Conservation (phyloP, 2,797 vertebrate species). For the Trichosurus vulpecula region DNA sequence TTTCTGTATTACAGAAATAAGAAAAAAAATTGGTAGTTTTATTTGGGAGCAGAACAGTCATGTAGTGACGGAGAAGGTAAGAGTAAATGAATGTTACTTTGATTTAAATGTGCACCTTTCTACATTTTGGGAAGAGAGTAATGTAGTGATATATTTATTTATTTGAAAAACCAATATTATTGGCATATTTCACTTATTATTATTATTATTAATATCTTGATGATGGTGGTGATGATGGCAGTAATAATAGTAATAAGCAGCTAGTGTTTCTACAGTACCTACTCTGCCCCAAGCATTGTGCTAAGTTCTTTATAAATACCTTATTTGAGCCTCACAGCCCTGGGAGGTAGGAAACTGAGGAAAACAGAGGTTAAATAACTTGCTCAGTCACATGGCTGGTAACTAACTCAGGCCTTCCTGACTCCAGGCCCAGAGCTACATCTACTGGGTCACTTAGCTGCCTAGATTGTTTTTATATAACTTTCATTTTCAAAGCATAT, state of each 20-base stretch:
- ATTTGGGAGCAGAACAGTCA: conserved; percentile 91
- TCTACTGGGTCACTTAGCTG: not conserved
- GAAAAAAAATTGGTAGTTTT: conserved; percentile 87
- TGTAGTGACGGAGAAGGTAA: conserved; percentile 79
- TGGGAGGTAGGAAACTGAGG: not conserved
- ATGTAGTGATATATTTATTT: conserved; percentile 21
- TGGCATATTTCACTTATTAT: not conserved
- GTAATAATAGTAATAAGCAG: not conserved
- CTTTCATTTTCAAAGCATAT: not conserved
- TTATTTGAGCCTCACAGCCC: not conserved
- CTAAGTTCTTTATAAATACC: not conserved
- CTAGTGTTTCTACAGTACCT: not conserved
- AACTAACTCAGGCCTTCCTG: not conserved
- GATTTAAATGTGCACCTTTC: conserved; percentile 35
- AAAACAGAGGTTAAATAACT: not conserved
- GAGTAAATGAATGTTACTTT: conserved; percentile 46
- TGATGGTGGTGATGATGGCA: not conserved
- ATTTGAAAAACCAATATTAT: not conserved
- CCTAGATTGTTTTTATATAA: not conserved
- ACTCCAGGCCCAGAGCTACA: not conserved
- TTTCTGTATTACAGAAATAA: conserved; percentile 88
- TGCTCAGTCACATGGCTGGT: not conserved
- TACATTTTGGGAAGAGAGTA: conserved; percentile 35
- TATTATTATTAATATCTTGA: not conserved
- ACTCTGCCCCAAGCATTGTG: not conserved